A percentile compares a stretch with the other conserved stretches of the same genome.
Evolutionary conservation across 2,113 vertebrate genomes (phyloP).

Genomic region (Epinephelus moara): DNA sequence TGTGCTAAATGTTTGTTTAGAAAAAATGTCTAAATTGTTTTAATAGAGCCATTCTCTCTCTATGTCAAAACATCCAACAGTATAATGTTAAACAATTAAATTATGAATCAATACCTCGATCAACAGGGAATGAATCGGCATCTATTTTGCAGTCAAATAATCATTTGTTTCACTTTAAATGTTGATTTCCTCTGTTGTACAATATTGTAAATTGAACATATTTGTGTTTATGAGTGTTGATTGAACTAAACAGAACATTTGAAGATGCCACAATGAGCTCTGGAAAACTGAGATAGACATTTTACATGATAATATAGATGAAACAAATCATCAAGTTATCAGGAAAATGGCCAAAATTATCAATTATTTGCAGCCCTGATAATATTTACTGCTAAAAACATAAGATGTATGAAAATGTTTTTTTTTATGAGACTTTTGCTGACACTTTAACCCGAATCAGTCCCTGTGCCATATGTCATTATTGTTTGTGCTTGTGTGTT

Average conservation of each 20-base stretch:
- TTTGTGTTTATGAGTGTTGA: too few species aligned
- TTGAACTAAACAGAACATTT: too few species aligned
- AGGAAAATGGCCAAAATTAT: background rate
- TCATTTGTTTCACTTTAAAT: background rate
- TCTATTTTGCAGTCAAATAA: background rate
- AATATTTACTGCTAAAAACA: background rate
- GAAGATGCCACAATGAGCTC: background rate
- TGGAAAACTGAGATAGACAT: background rate
- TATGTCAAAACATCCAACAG: background rate
- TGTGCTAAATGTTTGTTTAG: too few species aligned
- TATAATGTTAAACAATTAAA: background rate
- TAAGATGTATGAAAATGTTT: background rate
- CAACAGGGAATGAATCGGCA: background rate
- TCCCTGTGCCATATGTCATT: background rate
- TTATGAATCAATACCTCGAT: background rate
- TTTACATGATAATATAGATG: too few species aligned
- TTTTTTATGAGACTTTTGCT: background rate
- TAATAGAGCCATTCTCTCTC: background rate
- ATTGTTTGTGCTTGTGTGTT: conserved; percentile 36
- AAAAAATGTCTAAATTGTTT: background rate
- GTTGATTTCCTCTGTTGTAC: too few species aligned
- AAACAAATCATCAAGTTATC: too few species aligned
- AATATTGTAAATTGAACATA: too few species aligned
- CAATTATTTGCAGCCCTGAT: background rate
- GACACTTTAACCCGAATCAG: background rate